Evolutionary conservation across 2,888 invertebrate species (phyloP), one percentile per base, ranked within the genome.

Genomic region (Cynaeus angustus): DNA sequence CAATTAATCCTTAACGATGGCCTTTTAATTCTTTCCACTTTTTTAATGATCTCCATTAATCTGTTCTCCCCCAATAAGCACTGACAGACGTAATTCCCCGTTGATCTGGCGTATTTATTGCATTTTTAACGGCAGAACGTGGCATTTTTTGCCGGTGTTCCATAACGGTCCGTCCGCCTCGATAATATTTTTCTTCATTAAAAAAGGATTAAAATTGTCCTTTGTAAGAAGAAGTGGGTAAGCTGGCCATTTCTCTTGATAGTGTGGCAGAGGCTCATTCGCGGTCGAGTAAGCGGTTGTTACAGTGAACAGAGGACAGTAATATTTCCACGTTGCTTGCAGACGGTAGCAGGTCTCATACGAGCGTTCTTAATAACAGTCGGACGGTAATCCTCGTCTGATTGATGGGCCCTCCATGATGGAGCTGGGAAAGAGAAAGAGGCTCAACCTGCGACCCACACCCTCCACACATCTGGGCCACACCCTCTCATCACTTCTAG

Each of bases 301-400:
- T 78, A 76, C 76, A 72, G 75, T 70, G 76, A 74, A 71, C 75
- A 75, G 78, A 78, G 80, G 78, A 79, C 80, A 80, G 80, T 77
- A 78, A 82, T 82, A 82, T 82, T 83, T 82, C 78, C 78, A 79
- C 78, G 77, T 76, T 78, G 78, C 74, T 75, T 73, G 77, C 80
- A 77, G 75, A 78, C 76, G 76, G 75, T 77, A 73, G 75, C 77
- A 73, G 78, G 79, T 79, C 80, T 78, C 81, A 81, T 82, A 81
- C 81, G 80, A 78, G 80, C 82, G 82, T 83, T 83, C 83, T 84
- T 83, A 84, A 84, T 84, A 84, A 84, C 84, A 81, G 83, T 83
- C 83, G 74, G 78, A 79, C 79, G 80, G 83, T 84, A 84, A 84
- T 84, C 84, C 84, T 78, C 74, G 77, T 71, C 82, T 83, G 84